phyloP scores from a whole-genome alignment of 2,797 vertebrate species.

The Scomberomorus guttatus region DNA sequence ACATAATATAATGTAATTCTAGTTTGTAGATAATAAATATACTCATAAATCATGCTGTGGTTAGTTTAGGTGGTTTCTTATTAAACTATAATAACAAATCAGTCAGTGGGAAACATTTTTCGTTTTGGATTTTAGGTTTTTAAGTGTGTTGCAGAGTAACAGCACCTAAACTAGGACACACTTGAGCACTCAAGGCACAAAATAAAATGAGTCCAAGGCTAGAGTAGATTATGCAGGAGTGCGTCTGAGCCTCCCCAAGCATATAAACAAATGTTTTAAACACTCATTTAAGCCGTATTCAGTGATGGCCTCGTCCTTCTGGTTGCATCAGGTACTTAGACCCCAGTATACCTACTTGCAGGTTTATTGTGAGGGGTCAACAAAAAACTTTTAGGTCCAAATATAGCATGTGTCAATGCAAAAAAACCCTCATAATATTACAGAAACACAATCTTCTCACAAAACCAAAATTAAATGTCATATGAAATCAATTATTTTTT shows the following conservation, averaged over 20 bases:
- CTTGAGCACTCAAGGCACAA: too few relatives aligned
- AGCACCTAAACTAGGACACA: background rate
- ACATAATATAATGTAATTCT: background rate
- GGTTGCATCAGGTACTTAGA: background rate
- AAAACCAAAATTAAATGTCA: background rate
- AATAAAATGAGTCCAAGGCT: background rate
- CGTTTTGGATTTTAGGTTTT: background rate
- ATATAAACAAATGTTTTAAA: too few relatives aligned
- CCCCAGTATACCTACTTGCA: background rate
- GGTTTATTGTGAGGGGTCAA: background rate
- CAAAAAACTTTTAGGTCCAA: background rate
- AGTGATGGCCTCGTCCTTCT: background rate
- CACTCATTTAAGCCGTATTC: background rate
- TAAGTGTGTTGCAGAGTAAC: background rate
- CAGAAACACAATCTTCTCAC: background rate
- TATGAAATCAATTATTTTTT: background rate
- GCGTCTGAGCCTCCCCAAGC: background rate
- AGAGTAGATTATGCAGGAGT: too few relatives aligned
- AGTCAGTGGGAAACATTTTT: background rate
- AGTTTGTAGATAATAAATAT: background rate
- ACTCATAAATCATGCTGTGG: background rate
- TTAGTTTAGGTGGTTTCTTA: background rate
- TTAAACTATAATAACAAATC: background rate
- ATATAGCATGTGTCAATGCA: background rate
- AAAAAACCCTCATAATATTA: background rate